Base-by-base conservation (phyloP, 1,140 invertebrate genomes). In the Neomicropteryx cornuta region DNA sequence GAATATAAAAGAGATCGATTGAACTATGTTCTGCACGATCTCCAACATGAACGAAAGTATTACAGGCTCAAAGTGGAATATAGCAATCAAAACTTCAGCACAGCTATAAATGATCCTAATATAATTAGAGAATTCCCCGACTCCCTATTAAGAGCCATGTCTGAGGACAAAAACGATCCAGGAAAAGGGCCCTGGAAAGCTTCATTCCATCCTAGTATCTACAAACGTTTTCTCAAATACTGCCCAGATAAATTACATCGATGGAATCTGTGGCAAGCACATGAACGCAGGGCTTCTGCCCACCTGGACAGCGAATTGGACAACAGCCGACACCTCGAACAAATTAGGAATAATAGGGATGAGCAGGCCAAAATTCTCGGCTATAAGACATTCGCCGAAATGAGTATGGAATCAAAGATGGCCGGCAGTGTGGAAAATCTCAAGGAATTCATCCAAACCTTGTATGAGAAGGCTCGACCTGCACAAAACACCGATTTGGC, bases 401-500 rank as follows among this genome's bases (percentile, higher is more conserved):
- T 95, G 77, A 89, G 83, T 20, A 90, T 96, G 87, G 78, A 87
- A 68, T 93, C 87, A 0, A 95, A 94, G 72, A 94, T 96, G 87
- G 88, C 89, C 3, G 82, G 79, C 21, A 81, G 58, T 45, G 60
- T 91, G n/a, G 74, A 85, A 18, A 86, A 82, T 61, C 76, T 94
- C 1, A 66, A 81, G 36, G 66, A 75, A 31, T 75, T 84, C 42
- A 65, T 95, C n/a, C 67, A 81, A 33, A 76, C 61, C 44, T 68
- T 90, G 31, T 60, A 78, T 1, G 68, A 75, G 48, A 73, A 66
- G 49, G 79, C 82, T 43, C 72, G 72, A 40, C 77, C 81, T 3
- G 71, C 75, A 8, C 87, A 91, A 56, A 74, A 83, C 38, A 60
- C 75, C 27, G 89, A 96, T 70, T 53, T 96, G 1, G 63, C 72